Base-by-base conservation (phyloP, 2,888 invertebrate genomes). In the Erynnis tages region DNA sequence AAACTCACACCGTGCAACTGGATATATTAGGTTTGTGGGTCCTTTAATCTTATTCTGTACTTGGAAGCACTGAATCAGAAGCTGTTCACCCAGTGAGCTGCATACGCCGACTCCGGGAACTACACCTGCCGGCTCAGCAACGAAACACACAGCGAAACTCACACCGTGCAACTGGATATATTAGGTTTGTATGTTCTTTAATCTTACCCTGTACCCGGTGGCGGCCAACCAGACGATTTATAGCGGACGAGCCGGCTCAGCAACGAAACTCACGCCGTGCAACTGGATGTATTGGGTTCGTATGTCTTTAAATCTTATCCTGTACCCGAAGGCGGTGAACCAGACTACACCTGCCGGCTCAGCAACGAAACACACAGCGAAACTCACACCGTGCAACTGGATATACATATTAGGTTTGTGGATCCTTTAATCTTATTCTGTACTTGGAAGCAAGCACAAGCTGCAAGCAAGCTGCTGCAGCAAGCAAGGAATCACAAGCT, bases 51-150 rank as follows among this genome's bases (percentile, higher is more conserved):
- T 67, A 94, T 95, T 70, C 82, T 95, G 62, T 94, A 94, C 72
- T 94, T 95, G 0, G 93, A 94, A 78, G 94, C 93, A 44, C 93
- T 93, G 54, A 95, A 95, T 82, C 95, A 95, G 82, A 95, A 94
- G 44, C 91, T 95, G 65, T 94, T 94, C 85, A 92, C 94, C 17
- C 90, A 92, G 61, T 85, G 87, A 30, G 92, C 93, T 17, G 90
- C 91, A 27, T 85, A 91, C 40, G 90, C 91, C 4, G 95, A 95
- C 77, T 91, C 92, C 27, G 95, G 95, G 53, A 92, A 93, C 79
- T 95, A 95, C 80, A 93, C 93, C 38, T 95, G 95, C 72, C 89
- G 93, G 13, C 89, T 94, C 59, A 91, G 92, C 73, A 94, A 95
- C 75, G 94, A 94, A 66, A 93, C 94, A 0, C 91, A 92, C 67